phyloP scores from a whole-genome alignment of 2,113 vertebrate species.

The Orycteropus afer region DNA sequence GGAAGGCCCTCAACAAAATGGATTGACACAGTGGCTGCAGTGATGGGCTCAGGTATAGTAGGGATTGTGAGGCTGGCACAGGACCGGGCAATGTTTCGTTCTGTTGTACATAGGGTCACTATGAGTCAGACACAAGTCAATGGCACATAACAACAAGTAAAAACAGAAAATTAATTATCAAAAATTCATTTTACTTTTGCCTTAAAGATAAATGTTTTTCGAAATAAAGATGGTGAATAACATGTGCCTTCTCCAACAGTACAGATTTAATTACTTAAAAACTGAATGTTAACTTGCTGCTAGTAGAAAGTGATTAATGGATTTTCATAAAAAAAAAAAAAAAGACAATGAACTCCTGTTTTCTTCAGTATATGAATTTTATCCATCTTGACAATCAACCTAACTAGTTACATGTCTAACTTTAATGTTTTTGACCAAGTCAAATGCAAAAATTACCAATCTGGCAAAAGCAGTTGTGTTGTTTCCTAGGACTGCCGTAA shows the following conservation, averaged over 20 bases:
- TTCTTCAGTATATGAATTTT: neutral
- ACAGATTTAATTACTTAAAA: neutral
- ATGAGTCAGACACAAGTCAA: no score
- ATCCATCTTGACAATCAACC: neutral
- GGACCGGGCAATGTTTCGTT: no score
- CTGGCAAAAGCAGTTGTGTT: neutral
- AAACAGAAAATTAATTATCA: neutral
- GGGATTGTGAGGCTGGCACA: no score
- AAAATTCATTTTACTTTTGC: neutral
- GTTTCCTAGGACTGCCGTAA: neutral
- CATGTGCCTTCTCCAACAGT: neutral
- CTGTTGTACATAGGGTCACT: no score
- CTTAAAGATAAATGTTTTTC: slow-evolving; percentile 9
- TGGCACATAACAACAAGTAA: no score
- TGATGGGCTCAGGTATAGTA: no score
- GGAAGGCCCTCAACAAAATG: no score
- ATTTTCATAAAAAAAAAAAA: neutral
- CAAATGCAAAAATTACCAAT: neutral
- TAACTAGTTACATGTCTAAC: neutral
- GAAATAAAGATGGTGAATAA: slow-evolving; percentile 27
- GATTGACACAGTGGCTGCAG: no score
- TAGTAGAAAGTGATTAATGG: neutral
- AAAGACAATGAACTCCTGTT: slow-evolving; percentile 31
- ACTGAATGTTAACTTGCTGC: neutral
- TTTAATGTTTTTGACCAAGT: neutral